Conservation (phyloP, 2,797 vertebrate species). For the Pampus argenteus region DNA sequence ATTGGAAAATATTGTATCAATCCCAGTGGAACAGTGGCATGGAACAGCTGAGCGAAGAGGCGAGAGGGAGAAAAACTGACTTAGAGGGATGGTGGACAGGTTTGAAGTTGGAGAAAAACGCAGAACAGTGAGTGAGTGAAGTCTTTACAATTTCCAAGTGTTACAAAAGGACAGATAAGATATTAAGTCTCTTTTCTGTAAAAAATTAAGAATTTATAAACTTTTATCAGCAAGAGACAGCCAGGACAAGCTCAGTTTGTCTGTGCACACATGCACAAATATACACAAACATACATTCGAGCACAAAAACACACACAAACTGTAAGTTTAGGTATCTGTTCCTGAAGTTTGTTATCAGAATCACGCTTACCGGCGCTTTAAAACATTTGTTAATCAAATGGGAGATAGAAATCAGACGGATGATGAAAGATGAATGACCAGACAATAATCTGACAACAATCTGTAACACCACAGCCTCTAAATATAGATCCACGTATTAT, state of each 20-base stretch:
- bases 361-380: constrained; percentile 1
- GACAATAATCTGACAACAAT: constrained; percentile 17
- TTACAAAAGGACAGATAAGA: constrained; percentile 9
- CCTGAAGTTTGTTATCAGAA: constrained; percentile 57
- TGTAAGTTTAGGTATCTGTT: constrained; percentile 39
- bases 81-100: constrained; percentile 43
- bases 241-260: constrained; percentile 16
- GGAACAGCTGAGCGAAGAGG: constrained; percentile 85
- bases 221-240: background rate
- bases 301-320: constrained; percentile 17
- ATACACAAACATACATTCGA: constrained; percentile 29
- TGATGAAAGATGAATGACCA: constrained; percentile 30
- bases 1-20: constrained; percentile 90
- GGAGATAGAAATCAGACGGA: constrained; percentile 44
- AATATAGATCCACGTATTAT: constrained; percentile 34
- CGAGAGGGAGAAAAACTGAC: constrained; percentile 54
- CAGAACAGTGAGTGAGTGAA: constrained; percentile 16
- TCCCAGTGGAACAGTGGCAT: constrained; percentile 82
- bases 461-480: constrained; percentile 22
- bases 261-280: constrained; percentile 21
- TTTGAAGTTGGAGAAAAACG: constrained; percentile 18
- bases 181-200: constrained; percentile 17
- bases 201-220: constrained; percentile 27
- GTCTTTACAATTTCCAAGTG: constrained; percentile 8
- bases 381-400: constrained; percentile 66